phyloP scores from a whole-genome alignment of 2,888 invertebrate genomes.

The Atrina japonica region DNA sequence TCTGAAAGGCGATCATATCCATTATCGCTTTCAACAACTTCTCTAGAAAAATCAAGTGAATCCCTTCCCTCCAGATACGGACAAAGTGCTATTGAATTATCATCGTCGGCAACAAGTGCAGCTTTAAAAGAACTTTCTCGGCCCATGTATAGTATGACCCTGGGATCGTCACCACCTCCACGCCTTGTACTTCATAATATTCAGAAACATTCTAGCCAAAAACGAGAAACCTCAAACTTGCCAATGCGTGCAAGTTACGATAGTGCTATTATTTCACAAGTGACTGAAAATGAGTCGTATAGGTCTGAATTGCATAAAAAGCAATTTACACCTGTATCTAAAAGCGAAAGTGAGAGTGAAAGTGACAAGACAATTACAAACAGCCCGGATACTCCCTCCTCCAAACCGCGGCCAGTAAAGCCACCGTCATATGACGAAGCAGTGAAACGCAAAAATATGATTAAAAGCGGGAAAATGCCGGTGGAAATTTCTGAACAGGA shows the following conservation, averaged over 20 bases:
- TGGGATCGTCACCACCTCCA: constrained; percentile 70
- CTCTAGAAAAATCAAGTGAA: constrained; percentile 6
- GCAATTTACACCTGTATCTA: constrained; percentile 22
- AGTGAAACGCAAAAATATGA: constrained; percentile 65
- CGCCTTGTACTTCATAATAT: constrained; percentile 63
- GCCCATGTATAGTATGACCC: constrained; percentile 47
- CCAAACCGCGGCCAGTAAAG: constrained; percentile 60
- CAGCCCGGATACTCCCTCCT: constrained; percentile 24
- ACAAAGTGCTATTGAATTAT: constrained; percentile 32
- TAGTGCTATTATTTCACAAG: constrained; percentile 56
- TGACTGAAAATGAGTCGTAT: constrained; percentile 17
- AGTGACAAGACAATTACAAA: constrained; percentile 28
- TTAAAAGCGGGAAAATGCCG: constrained; percentile 57
- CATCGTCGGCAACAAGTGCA: constrained; percentile 28
- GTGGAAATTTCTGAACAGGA: constrained; percentile 59
- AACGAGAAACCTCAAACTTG: constrained; percentile 42
- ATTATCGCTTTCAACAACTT: constrained; percentile 1
- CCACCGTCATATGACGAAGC: constrained; percentile 77
- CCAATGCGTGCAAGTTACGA: constrained; percentile 66
- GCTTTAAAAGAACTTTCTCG: constrained; percentile 59
- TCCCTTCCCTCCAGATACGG: constrained; percentile 5
- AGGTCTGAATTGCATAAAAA: constrained; percentile 25
- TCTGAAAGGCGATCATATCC: constrained; percentile 57
- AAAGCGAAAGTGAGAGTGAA: constrained; percentile 37
- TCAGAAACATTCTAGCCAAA: constrained; percentile 41